Base-by-base conservation (phyloP, 2,888 invertebrate genomes). In the Gisinianus flammeolus region DNA sequence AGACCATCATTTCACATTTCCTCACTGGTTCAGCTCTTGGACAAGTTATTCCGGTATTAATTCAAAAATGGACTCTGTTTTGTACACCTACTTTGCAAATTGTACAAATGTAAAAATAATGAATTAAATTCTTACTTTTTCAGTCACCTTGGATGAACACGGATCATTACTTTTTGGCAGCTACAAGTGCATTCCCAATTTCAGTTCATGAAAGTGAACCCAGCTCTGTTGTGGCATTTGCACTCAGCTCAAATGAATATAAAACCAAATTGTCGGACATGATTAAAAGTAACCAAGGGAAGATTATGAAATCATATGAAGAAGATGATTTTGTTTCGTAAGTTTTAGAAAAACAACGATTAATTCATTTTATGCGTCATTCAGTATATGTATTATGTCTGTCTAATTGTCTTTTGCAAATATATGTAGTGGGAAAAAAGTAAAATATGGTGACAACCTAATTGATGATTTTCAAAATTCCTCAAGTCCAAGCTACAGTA, bases 181-280 rank as follows among this genome's bases (percentile, higher is more conserved):
- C 76, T 22, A 73, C 81, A 12, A 81, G 80, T 28, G 68, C 72
- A 0, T 78, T 85, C 16, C 85, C 85, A 24, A 80, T 93, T n/a
- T 89, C 93, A 1, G 92, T 95, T 0, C 92, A 92, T 84, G 94
- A 95, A 86, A 90, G 90, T 58, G 94, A 95, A 86, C 91, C 93
- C 0, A 93, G 94, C 81, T 95, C 94, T 0, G 92, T 96, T 73
- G 93, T 96, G 79, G 94, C 95, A 0, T 94, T 94, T 86, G 91
- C 94, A 0, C 87, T 96, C 28, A 91, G 91, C 79, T 92, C 92
- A 0, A 87, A 87, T 19, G 93, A 93, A 74, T 94, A 94, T 86
- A 91, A 91, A 83, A 90, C 89, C 71, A 87, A 89, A 0, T 86
- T 92, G n/a, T 89, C 89, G 22, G 90, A 90, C n/a, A 78, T 70